These are phyloP conservation scores for Dermatemys mawii DNA, from an alignment of 2,113 vertebrate species.

Conservation along the genomic window DNA sequence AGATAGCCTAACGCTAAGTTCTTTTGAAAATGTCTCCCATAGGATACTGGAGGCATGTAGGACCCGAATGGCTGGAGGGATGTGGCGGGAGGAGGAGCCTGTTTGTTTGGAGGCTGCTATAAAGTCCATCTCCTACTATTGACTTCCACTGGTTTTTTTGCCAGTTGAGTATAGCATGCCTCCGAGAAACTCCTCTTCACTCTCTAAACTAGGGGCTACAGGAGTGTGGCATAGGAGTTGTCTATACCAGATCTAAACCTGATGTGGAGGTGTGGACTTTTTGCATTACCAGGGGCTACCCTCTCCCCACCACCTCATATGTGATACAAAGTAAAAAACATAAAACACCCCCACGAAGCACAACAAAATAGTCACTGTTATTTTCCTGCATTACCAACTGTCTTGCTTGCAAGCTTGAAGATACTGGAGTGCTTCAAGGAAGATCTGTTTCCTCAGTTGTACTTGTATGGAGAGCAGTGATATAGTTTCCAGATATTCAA, in stretches of 20 bases:
- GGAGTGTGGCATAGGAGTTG: neutral
- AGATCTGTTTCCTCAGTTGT: neutral
- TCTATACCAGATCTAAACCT: neutral
- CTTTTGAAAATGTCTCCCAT: neutral
- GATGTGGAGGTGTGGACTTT: neutral
- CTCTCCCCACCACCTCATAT: neutral
- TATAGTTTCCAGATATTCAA: neutral
- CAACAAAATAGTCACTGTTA: neutral
- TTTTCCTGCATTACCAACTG: neutral
- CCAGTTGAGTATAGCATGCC: neutral
- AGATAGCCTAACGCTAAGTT: neutral
- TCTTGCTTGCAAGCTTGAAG: neutral
- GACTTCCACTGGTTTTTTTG: neutral
- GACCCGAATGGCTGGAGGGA: neutral
- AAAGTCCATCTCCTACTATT: fast-evolving
- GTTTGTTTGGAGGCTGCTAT: neutral
- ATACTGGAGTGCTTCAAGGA: neutral
- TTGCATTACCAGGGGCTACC: neutral
- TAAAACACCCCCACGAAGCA: neutral
- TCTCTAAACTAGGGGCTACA: neutral
- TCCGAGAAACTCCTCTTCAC: neutral
- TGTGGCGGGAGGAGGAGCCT: too few species aligned
- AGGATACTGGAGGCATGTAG: neutral
- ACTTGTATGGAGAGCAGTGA: neutral
- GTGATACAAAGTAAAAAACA: neutral